A percentile compares a stretch with the other conserved stretches of the same genome.
phyloP scores from a whole-genome alignment of 2,888 invertebrate species.

The Agrilus cyanescens region DNA sequence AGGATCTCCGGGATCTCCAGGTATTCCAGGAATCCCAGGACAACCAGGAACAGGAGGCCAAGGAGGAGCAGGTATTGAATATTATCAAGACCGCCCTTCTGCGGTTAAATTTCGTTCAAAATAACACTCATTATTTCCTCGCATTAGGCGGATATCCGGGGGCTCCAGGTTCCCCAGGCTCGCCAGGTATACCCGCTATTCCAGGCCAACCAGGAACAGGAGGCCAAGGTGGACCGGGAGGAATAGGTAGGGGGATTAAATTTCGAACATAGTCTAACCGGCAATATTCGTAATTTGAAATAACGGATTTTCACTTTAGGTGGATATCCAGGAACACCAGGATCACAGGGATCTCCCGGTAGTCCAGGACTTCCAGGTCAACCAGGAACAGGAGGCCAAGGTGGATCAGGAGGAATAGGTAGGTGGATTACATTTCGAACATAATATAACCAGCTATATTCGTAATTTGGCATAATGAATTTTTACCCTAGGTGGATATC shows the following conservation, averaged over 20 bases:
- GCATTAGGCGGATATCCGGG: constrained; percentile 48
- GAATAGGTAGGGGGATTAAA: constrained; percentile 5
- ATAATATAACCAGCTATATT: no score
- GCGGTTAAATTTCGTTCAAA: not conserved
- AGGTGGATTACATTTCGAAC: no score
- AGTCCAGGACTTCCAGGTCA: constrained; percentile 10
- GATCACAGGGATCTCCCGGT: constrained; percentile 11
- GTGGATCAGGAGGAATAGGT: no score
- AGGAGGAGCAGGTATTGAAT: no score
- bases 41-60: constrained; percentile 7
- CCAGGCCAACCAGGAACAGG: constrained; percentile 43
- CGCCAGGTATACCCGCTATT: constrained; percentile 62
- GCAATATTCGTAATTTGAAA: no score
- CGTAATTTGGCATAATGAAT: no score
- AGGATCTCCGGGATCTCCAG: no score
- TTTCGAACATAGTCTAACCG: no score
- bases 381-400: constrained; percentile 12
- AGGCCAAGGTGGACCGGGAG: constrained; percentile 5
- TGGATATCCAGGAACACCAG: constrained; percentile 14
- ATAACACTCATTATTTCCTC: constrained; percentile 48
- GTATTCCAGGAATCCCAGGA: no score
- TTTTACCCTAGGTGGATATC: no score
- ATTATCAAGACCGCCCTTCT: no score
- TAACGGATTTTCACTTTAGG: no score
- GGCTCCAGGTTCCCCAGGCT: constrained; percentile 47